A percentile compares a stretch with the other conserved stretches of the same genome.
Evolutionary conservation across 1,140 invertebrate species (phyloP).

Genomic region (Caligus rogercresseyi): DNA sequence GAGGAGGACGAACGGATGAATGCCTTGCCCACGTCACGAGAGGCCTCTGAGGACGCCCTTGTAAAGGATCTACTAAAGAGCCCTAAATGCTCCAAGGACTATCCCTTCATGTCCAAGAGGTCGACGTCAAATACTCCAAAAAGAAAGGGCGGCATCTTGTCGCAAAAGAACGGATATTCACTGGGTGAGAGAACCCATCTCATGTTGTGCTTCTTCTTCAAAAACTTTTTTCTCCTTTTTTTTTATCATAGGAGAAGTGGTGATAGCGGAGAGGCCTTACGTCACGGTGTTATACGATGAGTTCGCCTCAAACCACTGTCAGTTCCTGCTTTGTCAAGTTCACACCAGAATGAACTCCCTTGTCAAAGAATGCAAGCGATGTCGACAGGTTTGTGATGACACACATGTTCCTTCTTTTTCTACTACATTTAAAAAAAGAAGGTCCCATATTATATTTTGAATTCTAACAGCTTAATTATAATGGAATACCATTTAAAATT

Average conservation of each 20-base stretch:
- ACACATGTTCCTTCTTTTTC: no score
- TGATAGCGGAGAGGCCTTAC: constrained; percentile 34
- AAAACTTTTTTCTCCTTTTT: background rate
- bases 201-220: no score
- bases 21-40: background rate
- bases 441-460: no score
- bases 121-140: constrained; percentile 19
- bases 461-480: no score
- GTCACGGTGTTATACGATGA: constrained; percentile 31
- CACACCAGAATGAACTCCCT: constrained; percentile 32
- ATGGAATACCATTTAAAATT: no score
- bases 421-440: constrained; percentile 36
- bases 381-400: constrained; percentile 27
- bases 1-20: background rate
- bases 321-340: constrained; percentile 33
- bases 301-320: constrained; percentile 33
- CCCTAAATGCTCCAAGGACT: background rate
- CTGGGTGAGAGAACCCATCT: constrained; percentile 20
- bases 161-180: constrained; percentile 22
- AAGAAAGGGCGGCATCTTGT: constrained; percentile 21
- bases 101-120: background rate
- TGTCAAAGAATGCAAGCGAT: constrained; percentile 33
- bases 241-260: constrained; percentile 27
- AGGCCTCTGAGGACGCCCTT: background rate
- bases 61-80: background rate